phyloP scores from a whole-genome alignment of 1,140 invertebrate species.

The Drosophila hydei region DNA sequence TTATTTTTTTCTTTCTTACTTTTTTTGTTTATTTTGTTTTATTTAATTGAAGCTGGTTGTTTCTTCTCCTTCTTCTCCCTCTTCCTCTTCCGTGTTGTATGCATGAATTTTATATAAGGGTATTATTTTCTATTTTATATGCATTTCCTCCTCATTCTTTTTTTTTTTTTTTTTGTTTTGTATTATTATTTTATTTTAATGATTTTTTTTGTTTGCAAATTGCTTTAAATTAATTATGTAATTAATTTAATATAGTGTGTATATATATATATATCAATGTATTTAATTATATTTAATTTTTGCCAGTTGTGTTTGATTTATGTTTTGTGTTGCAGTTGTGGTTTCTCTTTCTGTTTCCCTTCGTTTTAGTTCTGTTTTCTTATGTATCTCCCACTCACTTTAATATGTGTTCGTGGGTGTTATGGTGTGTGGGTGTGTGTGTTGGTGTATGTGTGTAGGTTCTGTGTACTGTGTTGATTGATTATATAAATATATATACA shows the following conservation, averaged over 20 bases:
- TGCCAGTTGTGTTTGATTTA: constrained; percentile 23
- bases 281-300: constrained; percentile 38
- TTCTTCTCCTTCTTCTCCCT: not conserved
- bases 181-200: constrained; percentile 14
- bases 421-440: constrained; percentile 20
- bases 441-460: constrained; percentile 7
- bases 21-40: not conserved
- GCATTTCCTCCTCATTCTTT: constrained; percentile 8
- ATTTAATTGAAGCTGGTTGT: not conserved
- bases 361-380: constrained; percentile 26
- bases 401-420: not conserved
- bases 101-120: constrained; percentile 41
- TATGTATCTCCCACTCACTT: not conserved
- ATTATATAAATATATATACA: constrained; percentile 47
- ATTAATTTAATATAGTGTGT: constrained; percentile 30
- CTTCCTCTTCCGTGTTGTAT: constrained; percentile 22
- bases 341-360: constrained; percentile 35
- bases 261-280: constrained; percentile 23
- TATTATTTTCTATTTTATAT: constrained; percentile 43
- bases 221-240: constrained; percentile 34
- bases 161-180: constrained; percentile 1
- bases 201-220: constrained; percentile 34
- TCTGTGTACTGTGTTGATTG: constrained; percentile 1
- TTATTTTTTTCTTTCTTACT: constrained; percentile 16
- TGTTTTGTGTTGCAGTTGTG: constrained; percentile 15